Conservation (phyloP, 2,113 vertebrate species). For the Rhinopithecus roxellana region DNA sequence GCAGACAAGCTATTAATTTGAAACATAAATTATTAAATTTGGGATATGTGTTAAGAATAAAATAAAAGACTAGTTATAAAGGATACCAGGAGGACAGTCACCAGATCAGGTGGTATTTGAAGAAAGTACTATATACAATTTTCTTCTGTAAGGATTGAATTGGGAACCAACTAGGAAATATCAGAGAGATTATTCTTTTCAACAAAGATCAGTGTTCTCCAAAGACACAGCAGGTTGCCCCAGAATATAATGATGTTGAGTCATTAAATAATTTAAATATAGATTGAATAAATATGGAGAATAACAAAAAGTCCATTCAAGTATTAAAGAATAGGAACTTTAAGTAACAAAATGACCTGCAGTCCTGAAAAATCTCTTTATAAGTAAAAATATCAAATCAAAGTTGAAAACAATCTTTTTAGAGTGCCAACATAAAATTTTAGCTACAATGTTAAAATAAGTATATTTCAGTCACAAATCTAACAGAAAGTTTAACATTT, state of each 20-base stretch:
- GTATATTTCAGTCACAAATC: not conserved
- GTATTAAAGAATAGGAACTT: not conserved
- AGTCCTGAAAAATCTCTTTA: not conserved
- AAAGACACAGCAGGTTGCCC: not conserved
- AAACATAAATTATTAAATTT: not conserved
- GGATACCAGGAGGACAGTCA: not conserved
- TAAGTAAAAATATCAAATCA: not conserved
- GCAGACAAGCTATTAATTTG: not conserved
- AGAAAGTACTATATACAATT: not conserved
- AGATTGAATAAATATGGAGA: not conserved
- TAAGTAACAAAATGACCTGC: not conserved
- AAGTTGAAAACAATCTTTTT: not conserved
- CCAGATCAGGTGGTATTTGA: not conserved
- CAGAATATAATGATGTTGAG: not conserved
- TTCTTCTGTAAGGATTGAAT: not conserved
- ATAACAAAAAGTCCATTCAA: not conserved
- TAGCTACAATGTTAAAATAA: not conserved
- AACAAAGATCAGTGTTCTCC: not conserved
- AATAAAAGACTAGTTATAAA: not conserved
- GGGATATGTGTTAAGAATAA: not conserved
- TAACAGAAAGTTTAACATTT: not conserved
- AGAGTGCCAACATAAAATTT: not conserved
- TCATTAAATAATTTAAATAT: not conserved
- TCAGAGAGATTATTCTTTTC: not conserved
- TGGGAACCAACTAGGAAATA: not conserved